Evolutionary conservation across 2,888 invertebrate species (phyloP), one percentile per base, ranked within the genome.

Genomic region (Drosophila buzzatii): DNA sequence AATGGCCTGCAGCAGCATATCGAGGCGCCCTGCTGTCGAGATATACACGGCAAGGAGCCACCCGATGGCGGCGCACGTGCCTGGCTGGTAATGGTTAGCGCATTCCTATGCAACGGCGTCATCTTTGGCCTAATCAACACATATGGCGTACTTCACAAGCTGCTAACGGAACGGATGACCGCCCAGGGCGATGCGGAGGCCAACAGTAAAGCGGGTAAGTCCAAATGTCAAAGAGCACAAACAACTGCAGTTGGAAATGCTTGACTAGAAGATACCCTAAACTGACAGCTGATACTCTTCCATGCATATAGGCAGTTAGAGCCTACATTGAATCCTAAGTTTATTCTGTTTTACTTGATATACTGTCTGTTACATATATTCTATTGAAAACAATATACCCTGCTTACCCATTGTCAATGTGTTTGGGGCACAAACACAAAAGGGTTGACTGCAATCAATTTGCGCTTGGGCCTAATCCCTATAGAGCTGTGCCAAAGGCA

Each of bases 61-160:
- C 96, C 96, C 0, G 97, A 98, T 93, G 97, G 97, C 14, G 97
- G 97, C 0, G 80, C 95, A 16, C 94, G 97, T 86, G 98, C 97
- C 1, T 97, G 97, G 95, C 93, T 96, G 70, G 96, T 98, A 18
- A 95, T 98, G 94, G 86, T 97, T 47, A 97, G 96, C 49, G 97
- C 98, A 68, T 97, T 98, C 92, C 94, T 97, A 68, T 97, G 97
- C 89, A 98, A 98, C 93, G 98, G 98, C 8, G 95, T 98, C 58
- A 94, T 98, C 59, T 98, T 98, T 93, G 97, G 98, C 53, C 95
- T 97, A 51, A 97, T 98, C 90, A 98, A 98, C 94, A 96, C 97
- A 0, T 98, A 96, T 91, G 96, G 98, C 80, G 95, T 97, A 35
- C 64, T 86, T 31, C 97, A 96, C 91, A 94, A 94, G 9, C 95